Evolutionary conservation across 2,113 vertebrate species (phyloP).

Genomic region (Notarius lentiginosus): DNA sequence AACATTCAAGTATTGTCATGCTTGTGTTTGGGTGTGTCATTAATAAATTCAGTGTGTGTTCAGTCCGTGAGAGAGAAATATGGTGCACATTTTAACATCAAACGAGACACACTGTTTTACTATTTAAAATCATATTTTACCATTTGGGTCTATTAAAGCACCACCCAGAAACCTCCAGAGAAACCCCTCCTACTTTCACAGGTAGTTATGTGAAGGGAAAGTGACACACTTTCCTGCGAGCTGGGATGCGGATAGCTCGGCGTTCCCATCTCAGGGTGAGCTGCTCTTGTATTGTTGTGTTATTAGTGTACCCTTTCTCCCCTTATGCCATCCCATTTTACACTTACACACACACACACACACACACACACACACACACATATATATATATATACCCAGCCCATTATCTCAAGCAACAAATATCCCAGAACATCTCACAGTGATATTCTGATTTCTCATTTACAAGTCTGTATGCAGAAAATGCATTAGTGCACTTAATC

Average conservation of each 20-base stretch:
- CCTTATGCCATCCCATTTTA: background rate
- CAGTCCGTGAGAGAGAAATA: background rate
- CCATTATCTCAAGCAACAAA: slow-evolving; percentile 9
- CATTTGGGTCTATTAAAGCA: background rate
- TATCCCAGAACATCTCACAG: background rate
- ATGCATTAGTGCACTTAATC: background rate
- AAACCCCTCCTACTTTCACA: background rate
- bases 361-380: background rate
- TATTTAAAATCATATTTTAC: background rate
- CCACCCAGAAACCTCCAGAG: background rate
- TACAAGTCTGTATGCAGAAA: background rate
- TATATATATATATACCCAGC: slow-evolving; percentile 24
- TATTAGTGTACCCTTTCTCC: background rate
- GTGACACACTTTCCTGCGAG: background rate
- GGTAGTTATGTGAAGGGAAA: background rate
- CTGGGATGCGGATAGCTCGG: background rate
- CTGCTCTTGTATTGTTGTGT: background rate
- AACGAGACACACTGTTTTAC: background rate
- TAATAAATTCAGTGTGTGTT: background rate
- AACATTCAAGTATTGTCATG: background rate
- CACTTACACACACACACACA: slow-evolving; percentile 5
- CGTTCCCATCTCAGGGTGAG: background rate
- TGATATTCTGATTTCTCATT: background rate
- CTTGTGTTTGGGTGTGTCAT: background rate
- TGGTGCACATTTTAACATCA: background rate